Evolutionary conservation across 2,888 invertebrate species (phyloP).

Genomic region (Gymnocheta viridis): DNA sequence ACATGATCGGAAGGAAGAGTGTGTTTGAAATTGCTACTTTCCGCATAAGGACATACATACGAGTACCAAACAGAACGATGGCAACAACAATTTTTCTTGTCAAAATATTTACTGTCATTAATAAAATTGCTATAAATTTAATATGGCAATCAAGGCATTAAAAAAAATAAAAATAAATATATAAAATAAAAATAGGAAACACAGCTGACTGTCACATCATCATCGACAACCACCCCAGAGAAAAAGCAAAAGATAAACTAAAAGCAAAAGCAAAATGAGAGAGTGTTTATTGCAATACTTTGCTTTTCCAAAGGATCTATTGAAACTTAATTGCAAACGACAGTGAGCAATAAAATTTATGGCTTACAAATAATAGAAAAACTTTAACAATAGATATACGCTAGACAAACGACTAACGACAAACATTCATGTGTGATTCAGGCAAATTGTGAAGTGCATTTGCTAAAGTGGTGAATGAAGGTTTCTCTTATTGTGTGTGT

Average conservation of each 20-base stretch:
- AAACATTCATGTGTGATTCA: slow-evolving; percentile 32
- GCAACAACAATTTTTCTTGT: slow-evolving; percentile 46
- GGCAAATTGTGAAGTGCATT: slow-evolving; percentile 53
- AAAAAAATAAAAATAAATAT: slow-evolving; percentile 15
- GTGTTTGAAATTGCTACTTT: slow-evolving; percentile 65
- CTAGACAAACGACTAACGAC: slow-evolving; percentile 47
- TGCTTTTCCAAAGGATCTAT: slow-evolving; percentile 55
- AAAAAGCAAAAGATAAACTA: background rate
- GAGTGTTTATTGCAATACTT: slow-evolving; percentile 29
- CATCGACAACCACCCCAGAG: slow-evolving; percentile 15
- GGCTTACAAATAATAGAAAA: slow-evolving; percentile 81
- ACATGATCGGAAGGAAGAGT: slow-evolving; percentile 68
- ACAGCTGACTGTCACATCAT: slow-evolving; percentile 18
- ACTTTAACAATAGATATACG: slow-evolving; percentile 71
- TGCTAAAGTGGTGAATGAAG: slow-evolving; percentile 59
- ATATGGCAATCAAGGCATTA: slow-evolving; percentile 17
- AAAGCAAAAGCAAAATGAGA: background rate
- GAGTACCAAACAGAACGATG: background rate
- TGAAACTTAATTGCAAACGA: slow-evolving; percentile 80
- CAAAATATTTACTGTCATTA: slow-evolving; percentile 66
- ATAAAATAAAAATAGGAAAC: slow-evolving; percentile 31
- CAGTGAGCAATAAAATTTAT: slow-evolving; percentile 81
- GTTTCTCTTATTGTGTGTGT: slow-evolving; percentile 18
- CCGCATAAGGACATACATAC: slow-evolving; percentile 30
- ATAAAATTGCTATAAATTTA: slow-evolving; percentile 55